Evolutionary conservation across 23 tunicate species (phyloP).

Genomic region (Clavelina lepadiformis): DNA sequence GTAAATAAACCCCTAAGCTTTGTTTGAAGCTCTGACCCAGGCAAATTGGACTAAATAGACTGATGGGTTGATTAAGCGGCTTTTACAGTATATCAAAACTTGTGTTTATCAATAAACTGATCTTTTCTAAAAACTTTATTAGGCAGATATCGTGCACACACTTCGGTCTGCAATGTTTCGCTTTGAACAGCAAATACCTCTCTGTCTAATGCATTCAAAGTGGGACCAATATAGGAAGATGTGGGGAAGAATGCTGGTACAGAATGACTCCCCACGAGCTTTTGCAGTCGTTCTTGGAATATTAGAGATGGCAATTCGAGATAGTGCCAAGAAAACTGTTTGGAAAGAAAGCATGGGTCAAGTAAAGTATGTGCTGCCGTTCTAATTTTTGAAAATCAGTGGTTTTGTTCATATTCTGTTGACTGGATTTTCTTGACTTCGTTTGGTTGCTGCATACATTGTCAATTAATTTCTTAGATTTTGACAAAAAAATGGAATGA

Average conservation of each 20-base stretch:
- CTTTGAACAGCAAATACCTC: slow-evolving; percentile 82
- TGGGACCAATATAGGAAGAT: slow-evolving; percentile 88
- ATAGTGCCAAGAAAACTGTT: slow-evolving; percentile 50
- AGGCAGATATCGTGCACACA: slow-evolving; percentile 69
- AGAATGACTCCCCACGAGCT: slow-evolving; percentile 64
- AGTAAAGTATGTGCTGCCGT: slow-evolving; percentile 25
- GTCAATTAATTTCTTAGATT: too few relatives aligned
- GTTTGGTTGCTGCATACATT: too few relatives aligned
- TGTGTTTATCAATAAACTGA: too few relatives aligned
- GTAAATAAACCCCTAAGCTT: not conserved
- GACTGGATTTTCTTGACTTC: too few relatives aligned
- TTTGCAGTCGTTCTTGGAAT: slow-evolving; percentile 82
- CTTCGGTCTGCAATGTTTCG: slow-evolving; percentile 51
- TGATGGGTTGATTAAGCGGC: too few relatives aligned
- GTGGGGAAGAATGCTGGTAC: slow-evolving; percentile 75
- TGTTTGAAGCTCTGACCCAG: too few relatives aligned
- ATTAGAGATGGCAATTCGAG: slow-evolving; percentile 86
- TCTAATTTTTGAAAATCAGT: too few relatives aligned
- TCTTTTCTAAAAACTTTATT: too few relatives aligned
- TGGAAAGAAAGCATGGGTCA: slow-evolving; percentile 76
- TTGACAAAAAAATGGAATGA: too few relatives aligned
- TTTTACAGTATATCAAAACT: too few relatives aligned
- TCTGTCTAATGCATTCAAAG: slow-evolving; percentile 86
- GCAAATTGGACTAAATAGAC: too few relatives aligned
- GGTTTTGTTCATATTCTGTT: too few relatives aligned